A percentile compares a stretch with the other conserved stretches of the same genome.
These are phyloP conservation scores for Crocidura indochinensis DNA, from an alignment of 2,797 vertebrate genomes.

Conservation along the genomic window DNA sequence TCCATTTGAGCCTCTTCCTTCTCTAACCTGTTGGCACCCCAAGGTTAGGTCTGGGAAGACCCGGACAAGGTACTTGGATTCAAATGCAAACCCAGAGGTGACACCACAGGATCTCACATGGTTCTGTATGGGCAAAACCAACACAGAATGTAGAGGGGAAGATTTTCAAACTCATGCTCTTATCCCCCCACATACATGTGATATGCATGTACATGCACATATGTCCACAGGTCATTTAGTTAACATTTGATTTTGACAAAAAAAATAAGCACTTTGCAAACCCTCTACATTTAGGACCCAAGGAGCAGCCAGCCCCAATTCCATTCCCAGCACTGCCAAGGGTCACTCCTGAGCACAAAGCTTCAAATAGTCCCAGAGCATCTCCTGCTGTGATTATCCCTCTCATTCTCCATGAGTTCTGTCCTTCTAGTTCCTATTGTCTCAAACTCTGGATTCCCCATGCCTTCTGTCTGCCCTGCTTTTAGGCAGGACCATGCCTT, in stretches of 20 bases:
- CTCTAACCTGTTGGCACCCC: neutral
- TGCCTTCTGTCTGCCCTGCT: neutral
- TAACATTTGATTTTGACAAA: neutral
- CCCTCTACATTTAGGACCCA: neutral
- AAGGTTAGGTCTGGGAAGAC: neutral
- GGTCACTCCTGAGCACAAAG: no score
- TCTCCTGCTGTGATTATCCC: no score
- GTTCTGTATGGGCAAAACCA: neutral
- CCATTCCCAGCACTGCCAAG: no score
- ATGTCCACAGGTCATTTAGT: neutral
- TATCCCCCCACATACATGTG: neutral
- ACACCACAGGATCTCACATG: neutral
- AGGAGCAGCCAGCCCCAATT: no score
- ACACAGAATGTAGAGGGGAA: neutral
- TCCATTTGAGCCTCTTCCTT: neutral
- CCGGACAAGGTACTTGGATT: neutral
- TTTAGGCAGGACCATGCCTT: neutral
- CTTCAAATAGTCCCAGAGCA: no score
- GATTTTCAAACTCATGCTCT: neutral
- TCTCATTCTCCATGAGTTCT: neutral
- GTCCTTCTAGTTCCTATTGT: neutral
- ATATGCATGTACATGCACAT: neutral
- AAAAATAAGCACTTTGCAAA: neutral
- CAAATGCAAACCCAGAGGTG: neutral
- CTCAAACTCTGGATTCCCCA: rapidly evolving